Conservation (phyloP, 2,797 vertebrate genomes). For the Macrochelys suwanniensis region DNA sequence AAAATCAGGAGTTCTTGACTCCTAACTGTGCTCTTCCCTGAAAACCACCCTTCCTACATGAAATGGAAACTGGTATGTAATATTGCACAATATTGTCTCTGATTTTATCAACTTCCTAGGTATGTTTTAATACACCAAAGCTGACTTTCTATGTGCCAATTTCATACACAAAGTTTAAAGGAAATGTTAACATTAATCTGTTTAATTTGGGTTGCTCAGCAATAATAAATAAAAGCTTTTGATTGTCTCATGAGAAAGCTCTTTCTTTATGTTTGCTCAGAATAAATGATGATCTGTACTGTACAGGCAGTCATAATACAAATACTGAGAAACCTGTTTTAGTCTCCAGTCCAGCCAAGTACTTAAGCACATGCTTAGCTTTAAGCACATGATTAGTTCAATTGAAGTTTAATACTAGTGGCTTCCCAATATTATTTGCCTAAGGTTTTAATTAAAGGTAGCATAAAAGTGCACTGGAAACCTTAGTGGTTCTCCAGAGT, state of each 20-base stretch:
- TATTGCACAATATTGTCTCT: background rate
- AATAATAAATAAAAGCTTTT: background rate
- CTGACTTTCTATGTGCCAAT: background rate
- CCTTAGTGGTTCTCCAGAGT: fast-evolving
- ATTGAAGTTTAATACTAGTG: background rate
- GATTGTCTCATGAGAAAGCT: background rate
- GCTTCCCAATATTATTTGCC: background rate
- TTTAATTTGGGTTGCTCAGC: background rate
- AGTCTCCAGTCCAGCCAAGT: background rate
- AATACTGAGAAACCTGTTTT: background rate
- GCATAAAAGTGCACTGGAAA: background rate
- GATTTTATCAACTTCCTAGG: background rate
- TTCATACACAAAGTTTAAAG: background rate
- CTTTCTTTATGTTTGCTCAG: background rate
- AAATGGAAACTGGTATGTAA: background rate
- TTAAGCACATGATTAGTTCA: background rate
- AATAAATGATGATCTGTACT: background rate
- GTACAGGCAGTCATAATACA: background rate
- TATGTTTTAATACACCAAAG: background rate
- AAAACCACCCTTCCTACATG: background rate
- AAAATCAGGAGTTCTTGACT: background rate
- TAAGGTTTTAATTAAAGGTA: background rate
- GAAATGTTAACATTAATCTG: background rate
- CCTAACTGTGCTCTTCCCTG: fast-evolving
- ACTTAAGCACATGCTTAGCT: background rate